A percentile compares a stretch with the other conserved stretches of the same genome.
Evolutionary conservation across 2,888 invertebrate species (phyloP).

Genomic region (Lepas anatifera): DNA sequence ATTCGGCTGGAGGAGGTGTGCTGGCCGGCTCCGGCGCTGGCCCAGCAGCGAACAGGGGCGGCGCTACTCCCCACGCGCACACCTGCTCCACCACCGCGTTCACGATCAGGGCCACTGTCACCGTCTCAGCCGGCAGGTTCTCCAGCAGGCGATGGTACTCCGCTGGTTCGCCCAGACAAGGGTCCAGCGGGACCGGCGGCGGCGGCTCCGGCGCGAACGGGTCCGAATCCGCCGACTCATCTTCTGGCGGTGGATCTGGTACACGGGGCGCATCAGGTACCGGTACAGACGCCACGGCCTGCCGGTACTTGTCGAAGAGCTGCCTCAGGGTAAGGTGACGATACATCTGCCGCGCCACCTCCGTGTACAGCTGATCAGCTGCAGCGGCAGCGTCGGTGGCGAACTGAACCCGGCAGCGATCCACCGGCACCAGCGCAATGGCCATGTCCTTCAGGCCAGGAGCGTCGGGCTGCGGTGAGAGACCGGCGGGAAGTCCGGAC

Average conservation of each 20-base stretch:
- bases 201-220: not conserved
- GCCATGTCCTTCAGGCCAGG: not conserved
- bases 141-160: not conserved
- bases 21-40: not conserved
- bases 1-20: too few relatives aligned
- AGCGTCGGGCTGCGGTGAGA: not conserved
- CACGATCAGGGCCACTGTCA: not conserved
- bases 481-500: not conserved
- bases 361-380: not conserved
- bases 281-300: not conserved
- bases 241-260: not conserved
- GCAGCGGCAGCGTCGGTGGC: not conserved
- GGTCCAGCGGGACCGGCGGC: not conserved
- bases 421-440: not conserved
- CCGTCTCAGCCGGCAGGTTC: not conserved
- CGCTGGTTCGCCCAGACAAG: not conserved
- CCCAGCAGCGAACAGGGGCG: too few relatives aligned
- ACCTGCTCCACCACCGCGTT: constrained; percentile 7
- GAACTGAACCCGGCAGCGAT: not conserved
- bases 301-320: not conserved
- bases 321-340: not conserved
- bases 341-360: not conserved
- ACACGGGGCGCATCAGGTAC: not conserved
- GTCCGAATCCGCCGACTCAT: not conserved
- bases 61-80: not conserved